Base-by-base conservation (phyloP, 2,888 invertebrate genomes). In the Neoscelio sp. region DNA sequence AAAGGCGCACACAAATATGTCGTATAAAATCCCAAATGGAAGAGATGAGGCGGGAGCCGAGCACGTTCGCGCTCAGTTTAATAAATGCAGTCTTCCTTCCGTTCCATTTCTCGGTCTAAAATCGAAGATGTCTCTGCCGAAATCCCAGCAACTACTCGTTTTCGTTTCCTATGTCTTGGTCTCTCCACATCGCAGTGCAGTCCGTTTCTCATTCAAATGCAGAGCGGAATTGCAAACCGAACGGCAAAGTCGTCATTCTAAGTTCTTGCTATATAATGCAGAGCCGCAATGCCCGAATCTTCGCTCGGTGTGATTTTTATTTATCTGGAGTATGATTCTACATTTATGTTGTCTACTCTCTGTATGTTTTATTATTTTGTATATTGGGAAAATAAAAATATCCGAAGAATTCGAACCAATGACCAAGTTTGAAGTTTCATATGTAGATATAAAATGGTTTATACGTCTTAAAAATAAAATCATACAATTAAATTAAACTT, bases 81-180 rank as follows among this genome's bases (percentile, higher is more conserved):
- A 88, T 87, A 74, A 88, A 88, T 86, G 86, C 87, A 84, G 84
- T 79, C 83, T 85, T 85, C 84, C 84, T 87, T 85, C 85, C 86
- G 86, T 85, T 86, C 80, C 84, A 82, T 86, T 87, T 84, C 85
- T 85, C 83, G 84, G 82, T 85, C 83, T 82, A 82, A 78, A 81
- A 82, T 81, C 82, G 82, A 73, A 84, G 79, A 81, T 77, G 73
- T 73, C 64, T 40, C 70, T 48, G 54, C 35, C 33, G 52, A 73
- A 73, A 73, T 73, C 64, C 71, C 40, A 65, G 67, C 70, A 42
- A 26, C 62, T 10, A 44, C 60, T 60, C 67, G 44, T 56, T 70
- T 58, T 18, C 58, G 40, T 60, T 58, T 62, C 46, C 62, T 44
- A 8, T 28, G 52, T 58, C 52, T 70, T 44, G 56, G 13, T 4